Percentiles rank a stretch among this genome's conserved stretches.
Evolutionary conservation across 2,888 invertebrate species (phyloP).

Genomic region (Siphonodentalium dalli): DNA sequence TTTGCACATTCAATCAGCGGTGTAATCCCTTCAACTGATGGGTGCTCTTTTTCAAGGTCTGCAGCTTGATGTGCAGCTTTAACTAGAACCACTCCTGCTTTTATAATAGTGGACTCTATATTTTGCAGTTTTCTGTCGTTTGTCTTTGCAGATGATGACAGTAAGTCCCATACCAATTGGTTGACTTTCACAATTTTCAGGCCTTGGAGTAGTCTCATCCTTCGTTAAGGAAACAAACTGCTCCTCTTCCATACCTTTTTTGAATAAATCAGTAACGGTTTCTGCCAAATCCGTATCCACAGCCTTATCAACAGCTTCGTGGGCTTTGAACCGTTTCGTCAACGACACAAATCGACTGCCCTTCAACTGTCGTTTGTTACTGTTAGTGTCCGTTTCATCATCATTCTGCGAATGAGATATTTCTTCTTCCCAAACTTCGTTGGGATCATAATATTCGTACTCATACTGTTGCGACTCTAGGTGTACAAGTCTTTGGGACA

Average conservation of each 20-base stretch:
- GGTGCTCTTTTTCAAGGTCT: too few relatives aligned
- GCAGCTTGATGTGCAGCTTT: too few relatives aligned
- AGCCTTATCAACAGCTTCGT: constrained; percentile 9
- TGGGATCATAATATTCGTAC: too few relatives aligned
- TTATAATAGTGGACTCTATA: constrained; percentile 13
- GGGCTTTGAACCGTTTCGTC: constrained; percentile 15
- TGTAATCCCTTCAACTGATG: too few relatives aligned
- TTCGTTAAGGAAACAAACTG: constrained; percentile 16
- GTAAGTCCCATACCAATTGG: constrained; percentile 17
- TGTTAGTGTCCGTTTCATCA: too few relatives aligned
- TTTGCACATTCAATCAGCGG: too few relatives aligned
- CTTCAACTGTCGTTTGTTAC: too few relatives aligned
- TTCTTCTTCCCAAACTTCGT: too few relatives aligned
- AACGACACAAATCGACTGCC: constrained; percentile 11
- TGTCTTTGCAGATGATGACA: constrained; percentile 1
- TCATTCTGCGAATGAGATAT: too few relatives aligned
- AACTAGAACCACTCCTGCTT: too few relatives aligned
- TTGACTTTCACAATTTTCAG: constrained; percentile 20
- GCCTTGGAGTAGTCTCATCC: constrained; percentile 14
- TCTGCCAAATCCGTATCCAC: constrained; percentile 17
- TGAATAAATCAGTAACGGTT: constrained; percentile 18
- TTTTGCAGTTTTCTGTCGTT: constrained; percentile 18
- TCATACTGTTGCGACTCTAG: too few relatives aligned
- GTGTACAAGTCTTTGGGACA: too few relatives aligned
- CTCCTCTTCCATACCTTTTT: constrained; percentile 20